Conservation (phyloP, 2,797 vertebrate genomes). For the Galagoides demidoff region DNA sequence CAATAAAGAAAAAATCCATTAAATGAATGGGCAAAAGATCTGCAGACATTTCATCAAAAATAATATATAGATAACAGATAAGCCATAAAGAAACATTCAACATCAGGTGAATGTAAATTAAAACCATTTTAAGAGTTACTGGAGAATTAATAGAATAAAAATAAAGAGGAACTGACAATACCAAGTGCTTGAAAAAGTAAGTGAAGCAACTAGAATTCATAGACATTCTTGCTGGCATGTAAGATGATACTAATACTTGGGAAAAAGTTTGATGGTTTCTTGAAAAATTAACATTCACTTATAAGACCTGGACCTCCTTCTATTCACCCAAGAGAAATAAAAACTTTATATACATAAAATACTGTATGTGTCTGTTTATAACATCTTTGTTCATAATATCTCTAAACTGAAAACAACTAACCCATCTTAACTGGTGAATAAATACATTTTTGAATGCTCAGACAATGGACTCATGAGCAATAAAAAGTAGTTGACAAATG, state of each 20-base stretch:
- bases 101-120: not conserved
- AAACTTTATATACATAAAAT: not conserved
- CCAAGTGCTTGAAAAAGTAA: not conserved
- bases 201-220: not conserved
- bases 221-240: not conserved
- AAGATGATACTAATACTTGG: not conserved
- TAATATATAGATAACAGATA: not conserved
- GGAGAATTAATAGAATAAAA: not conserved
- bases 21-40: not conserved
- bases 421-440: not conserved
- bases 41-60: not conserved
- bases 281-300: not conserved
- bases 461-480: not conserved
- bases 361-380: not conserved
- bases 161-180: not conserved
- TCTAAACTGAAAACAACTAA: not conserved
- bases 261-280: not conserved
- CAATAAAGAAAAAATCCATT: not conserved
- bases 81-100: not conserved
- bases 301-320: not conserved
- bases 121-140: not conserved
- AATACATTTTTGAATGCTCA: not conserved
- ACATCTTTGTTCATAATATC: not conserved
- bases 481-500: not conserved
- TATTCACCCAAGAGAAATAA: not conserved